Evolutionary conservation across 2,888 invertebrate species (phyloP).

Genomic region (Ophioninae sp.): DNA sequence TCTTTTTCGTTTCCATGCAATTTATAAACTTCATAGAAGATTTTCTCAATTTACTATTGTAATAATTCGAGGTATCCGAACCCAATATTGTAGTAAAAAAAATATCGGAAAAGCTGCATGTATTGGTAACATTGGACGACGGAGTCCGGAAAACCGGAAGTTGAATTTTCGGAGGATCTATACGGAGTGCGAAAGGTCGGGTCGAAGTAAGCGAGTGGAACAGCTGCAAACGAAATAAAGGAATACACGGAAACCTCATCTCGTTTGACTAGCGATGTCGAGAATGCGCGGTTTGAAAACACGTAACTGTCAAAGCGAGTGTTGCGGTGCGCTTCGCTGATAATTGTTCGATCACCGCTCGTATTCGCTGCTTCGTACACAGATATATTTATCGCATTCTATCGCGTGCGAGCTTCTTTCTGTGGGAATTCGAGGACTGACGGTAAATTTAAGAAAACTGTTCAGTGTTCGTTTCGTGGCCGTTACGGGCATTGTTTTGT

Average conservation of each 20-base stretch:
- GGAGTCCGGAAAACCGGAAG: background rate
- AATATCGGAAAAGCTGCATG: too few relatives aligned
- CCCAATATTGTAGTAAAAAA: too few relatives aligned
- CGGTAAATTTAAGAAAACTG: conserved; percentile 10
- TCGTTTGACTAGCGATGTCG: conserved; percentile 53
- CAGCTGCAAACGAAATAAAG: conserved; percentile 23
- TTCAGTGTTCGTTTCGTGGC: conserved; percentile 4
- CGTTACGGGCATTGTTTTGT: background rate
- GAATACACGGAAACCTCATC: conserved; percentile 22
- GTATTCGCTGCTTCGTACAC: background rate
- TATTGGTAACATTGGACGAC: too few relatives aligned
- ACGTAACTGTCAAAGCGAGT: conserved; percentile 34
- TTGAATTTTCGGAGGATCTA: background rate
- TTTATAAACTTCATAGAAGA: too few relatives aligned
- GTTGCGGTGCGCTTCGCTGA: background rate
- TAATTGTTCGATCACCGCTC: background rate
- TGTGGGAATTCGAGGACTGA: background rate
- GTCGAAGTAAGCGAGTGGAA: conserved; percentile 9
- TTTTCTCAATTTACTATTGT: too few relatives aligned
- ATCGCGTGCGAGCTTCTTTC: conserved; percentile 10
- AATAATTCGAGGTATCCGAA: too few relatives aligned
- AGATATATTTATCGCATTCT: background rate
- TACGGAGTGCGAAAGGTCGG: conserved; percentile 11
- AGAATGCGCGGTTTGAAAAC: conserved; percentile 51
- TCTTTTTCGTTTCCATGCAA: too few relatives aligned